Conservation (phyloP, 2,797 vertebrate species). For the Sebastes hopkinsi region DNA sequence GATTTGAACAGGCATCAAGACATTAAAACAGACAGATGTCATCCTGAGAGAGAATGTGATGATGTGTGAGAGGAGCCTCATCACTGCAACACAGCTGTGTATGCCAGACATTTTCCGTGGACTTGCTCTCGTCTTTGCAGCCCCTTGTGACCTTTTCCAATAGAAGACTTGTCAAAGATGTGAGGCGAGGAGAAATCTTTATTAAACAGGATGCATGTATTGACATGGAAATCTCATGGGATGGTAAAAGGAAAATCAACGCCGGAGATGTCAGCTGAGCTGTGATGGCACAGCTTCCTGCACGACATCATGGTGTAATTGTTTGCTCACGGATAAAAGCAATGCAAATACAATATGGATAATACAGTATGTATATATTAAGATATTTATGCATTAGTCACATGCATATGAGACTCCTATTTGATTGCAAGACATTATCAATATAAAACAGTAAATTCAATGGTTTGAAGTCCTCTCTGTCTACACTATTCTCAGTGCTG, state of each 20-base stretch:
- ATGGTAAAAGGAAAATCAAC: background rate
- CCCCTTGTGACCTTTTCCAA: slow-evolving; percentile 20
- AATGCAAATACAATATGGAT: background rate
- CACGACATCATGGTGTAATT: slow-evolving; percentile 9
- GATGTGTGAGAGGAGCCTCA: background rate
- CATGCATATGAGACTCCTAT: background rate
- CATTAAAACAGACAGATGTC: background rate
- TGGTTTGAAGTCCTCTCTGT: background rate
- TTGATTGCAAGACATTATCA: background rate
- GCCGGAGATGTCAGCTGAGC: background rate
- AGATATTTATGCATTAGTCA: background rate
- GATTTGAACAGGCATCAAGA: background rate
- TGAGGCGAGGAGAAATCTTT: background rate
- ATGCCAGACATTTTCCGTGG: background rate
- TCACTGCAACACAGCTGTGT: background rate
- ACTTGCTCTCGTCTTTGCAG: background rate
- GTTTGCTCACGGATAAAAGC: background rate
- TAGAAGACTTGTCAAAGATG: slow-evolving; percentile 1
- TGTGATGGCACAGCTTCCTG: background rate
- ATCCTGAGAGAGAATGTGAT: background rate
- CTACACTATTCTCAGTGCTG: background rate
- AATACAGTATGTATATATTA: background rate
- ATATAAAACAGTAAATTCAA: background rate
- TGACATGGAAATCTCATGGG: slow-evolving; percentile 3
- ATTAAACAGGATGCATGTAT: background rate